phyloP scores from a whole-genome alignment of 1,140 invertebrate genomes.

The Megalonaias nervosa region DNA sequence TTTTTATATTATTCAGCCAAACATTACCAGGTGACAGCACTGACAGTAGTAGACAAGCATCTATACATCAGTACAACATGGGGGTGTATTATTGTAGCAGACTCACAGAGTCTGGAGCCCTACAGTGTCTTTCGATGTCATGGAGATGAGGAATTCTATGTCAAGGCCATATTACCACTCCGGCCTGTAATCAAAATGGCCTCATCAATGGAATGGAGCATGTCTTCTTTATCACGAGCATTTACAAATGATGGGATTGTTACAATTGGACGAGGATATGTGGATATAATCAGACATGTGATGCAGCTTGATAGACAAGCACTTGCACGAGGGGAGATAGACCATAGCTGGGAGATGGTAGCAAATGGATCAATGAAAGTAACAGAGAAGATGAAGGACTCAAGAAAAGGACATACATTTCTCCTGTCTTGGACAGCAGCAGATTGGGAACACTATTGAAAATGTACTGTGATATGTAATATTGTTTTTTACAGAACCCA shows the following conservation, averaged over 20 bases:
- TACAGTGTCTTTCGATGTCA: slow-evolving; percentile 58
- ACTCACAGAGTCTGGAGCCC: slow-evolving; percentile 47
- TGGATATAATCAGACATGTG: slow-evolving; percentile 43
- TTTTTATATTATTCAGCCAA: slow-evolving; percentile 38
- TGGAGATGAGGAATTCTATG: slow-evolving; percentile 55
- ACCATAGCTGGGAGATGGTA: background rate
- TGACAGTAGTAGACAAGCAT: slow-evolving; percentile 51
- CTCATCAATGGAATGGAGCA: background rate
- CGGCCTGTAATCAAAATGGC: background rate
- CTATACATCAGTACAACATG: slow-evolving; percentile 64
- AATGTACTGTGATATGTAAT: no score
- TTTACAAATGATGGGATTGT: slow-evolving; percentile 41
- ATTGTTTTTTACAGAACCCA: no score
- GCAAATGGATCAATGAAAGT: background rate
- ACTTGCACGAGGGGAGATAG: slow-evolving; percentile 2
- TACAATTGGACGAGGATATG: slow-evolving; percentile 51
- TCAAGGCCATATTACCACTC: slow-evolving; percentile 52
- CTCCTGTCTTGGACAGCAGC: no score
- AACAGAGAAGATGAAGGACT: no score
- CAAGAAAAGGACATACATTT: no score
- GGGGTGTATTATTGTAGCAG: slow-evolving; percentile 60
- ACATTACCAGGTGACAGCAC: slow-evolving; percentile 53
- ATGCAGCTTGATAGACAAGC: slow-evolving; percentile 18
- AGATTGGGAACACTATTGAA: no score
- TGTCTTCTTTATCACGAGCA: background rate